Base-by-base conservation (phyloP, 1,140 invertebrate species). In the Papilio xuthus region DNA sequence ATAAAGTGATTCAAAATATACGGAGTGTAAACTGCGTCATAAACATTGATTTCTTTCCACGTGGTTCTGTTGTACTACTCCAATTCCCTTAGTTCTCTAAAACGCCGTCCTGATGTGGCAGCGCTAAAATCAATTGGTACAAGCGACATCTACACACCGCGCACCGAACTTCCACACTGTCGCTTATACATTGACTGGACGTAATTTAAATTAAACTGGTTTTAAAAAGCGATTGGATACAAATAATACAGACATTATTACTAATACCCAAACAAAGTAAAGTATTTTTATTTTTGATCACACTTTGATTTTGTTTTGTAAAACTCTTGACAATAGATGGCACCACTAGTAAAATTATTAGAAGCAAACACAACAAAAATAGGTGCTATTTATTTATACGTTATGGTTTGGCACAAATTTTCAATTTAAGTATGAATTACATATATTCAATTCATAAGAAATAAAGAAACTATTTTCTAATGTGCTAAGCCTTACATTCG, bases 21-120 rank as follows among this genome's bases (percentile, higher is more conserved):
- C 86, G 86, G 86, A 90, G 86, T 90, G 88, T 89, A 90, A 92
- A 92, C 90, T 89, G 89, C 86, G 88, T 89, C 90, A 89, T 92
- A 93, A 93, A 92, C 87, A 89, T 92, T 85, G 78, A 77, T 82
- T 83, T 78, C 80, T 79, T 80, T 84, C 80, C 81, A 77, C 75
- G 26, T 28, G 60, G 60, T 67, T 67, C 1, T 67, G 60, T 67
- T 15, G 18, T 13, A 28, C 60, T 28, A 20, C 8, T 15, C 13
- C 28, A 67, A 28, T 15, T 67, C 44, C 2, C 6, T 23, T 76
- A 63, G 74, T 76, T 76, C 37, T 26, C 28, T 63, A 42, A 63
- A 76, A 42, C 37, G 13, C 56, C 74, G 56, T 32, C 12, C 13
- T 12, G 18, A 6, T 23, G 18, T 63, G 32, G 73, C 23, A 18